Evolutionary conservation across 2,113 vertebrate genomes (phyloP), one percentile per base, ranked within the genome.

Genomic region (Rhipidura dahli): DNA sequence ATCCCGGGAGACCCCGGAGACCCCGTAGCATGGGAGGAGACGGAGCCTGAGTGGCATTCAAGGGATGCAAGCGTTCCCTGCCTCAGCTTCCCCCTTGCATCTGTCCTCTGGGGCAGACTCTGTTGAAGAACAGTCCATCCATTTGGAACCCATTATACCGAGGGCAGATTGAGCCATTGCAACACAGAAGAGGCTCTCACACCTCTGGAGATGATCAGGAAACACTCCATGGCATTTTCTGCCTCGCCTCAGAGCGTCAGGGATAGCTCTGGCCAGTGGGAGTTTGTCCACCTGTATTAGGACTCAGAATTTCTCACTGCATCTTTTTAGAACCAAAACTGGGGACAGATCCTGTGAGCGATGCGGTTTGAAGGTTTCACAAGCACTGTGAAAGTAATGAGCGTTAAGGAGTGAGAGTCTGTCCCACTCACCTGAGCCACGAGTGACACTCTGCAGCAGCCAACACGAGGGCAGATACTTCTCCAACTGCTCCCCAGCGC

Each of bases 341-440:
- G 27, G 22, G 39, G 61, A 14, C 31, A 37, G 27, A 37, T 28
- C 21, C 64, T 21, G 40, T 18, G 45, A 70, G 49, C 0, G 4
- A 44, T 15, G 31, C 16, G 6, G 1, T 10, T 21, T 39, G 57
- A 50, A 68, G 28, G 35, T 50, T 82, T 50, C 40, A 16, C 49
- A 66, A 18, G 26, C 35, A 50, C 3, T 16, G 15, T 21, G 39
- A 18, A 18, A 65, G 12, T 6, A 35, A 60, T 15, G 53, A 60
- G 53, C 33, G 10, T 28, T 44, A 10, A 77, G 64, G 44, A 30
- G 24, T 4, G 16, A 51, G 28, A 44, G 45, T 40, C 63, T 75
- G 39, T 17, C 40, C n/a, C 5, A 5, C 0, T 0, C 35, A 11
- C 59, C 7, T 21, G 35, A 70, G 75, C 15, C 18, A 6, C 1